These are phyloP conservation scores for Olivierus martensii DNA, from an alignment of 1,140 invertebrate genomes.

Conservation along the genomic window DNA sequence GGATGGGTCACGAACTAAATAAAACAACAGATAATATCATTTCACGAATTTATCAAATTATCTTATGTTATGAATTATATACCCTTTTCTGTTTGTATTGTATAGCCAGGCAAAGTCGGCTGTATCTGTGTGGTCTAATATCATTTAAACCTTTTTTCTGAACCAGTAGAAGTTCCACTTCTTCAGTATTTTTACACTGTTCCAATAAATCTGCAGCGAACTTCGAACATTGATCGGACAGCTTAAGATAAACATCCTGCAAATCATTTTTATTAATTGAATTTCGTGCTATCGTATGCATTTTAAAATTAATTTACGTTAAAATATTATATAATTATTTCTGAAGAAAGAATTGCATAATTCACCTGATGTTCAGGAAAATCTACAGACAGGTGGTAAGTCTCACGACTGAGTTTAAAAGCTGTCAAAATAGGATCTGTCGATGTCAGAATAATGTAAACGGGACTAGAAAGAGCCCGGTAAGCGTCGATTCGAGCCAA, in stretches of 20 bases:
- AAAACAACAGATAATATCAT: not conserved
- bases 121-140: conserved; percentile 52
- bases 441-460: conserved; percentile 70
- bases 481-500: conserved; percentile 83
- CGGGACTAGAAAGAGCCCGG: conserved; percentile 76
- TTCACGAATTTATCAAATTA: not conserved
- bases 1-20: conserved; percentile 33
- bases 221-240: conserved; percentile 70
- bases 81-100: conserved; percentile 88
- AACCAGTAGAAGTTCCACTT: conserved; percentile 46
- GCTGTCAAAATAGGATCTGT: conserved; percentile 69
- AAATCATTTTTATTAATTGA: not conserved
- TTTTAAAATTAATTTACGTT: not conserved
- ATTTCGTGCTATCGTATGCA: no score
- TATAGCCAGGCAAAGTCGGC: conserved; percentile 73
- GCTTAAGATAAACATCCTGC: conserved; percentile 30
- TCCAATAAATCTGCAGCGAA: conserved; percentile 81
- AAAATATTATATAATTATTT: not conserved
- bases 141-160: conserved; percentile 32
- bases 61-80: not conserved
- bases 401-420: conserved; percentile 68
- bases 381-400: conserved; percentile 55
- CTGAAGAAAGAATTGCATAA: no score
- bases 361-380: conserved; percentile 48
- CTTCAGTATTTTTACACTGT: conserved; percentile 75